Base-by-base conservation (phyloP, 2,797 vertebrate genomes). In the Austrolebias charrua region DNA sequence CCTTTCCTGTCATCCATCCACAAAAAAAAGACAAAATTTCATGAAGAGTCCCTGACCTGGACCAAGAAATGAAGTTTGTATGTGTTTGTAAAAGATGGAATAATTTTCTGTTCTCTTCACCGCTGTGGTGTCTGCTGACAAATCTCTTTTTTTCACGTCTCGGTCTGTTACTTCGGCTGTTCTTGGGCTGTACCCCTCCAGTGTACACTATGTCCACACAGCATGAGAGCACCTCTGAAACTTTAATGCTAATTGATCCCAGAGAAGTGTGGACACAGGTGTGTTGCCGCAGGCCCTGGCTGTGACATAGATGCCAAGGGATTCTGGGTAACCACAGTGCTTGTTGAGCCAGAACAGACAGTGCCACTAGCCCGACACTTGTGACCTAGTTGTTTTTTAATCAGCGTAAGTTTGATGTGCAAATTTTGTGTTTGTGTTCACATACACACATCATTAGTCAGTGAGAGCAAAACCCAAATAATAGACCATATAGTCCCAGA, bases 231-330 rank as follows among this genome's bases (percentile, higher is more conserved):
- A 50, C 63, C 74, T 69, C 83, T 91, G 81, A 89, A 91, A 91
- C 86, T 90, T 89, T 90, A 88, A 92, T 92, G 88, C 84, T 92
- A 92, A 93, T 91, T 92, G 90, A 93, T 93, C 90, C 90, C 90
- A 86, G 89, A 79, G 89, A 92, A 69, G 76, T 76, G 82, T 80
- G 76, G 90, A 89, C 90, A 88, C 91, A 92, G 92, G 90, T 92
- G 90, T 89, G 87, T 86, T 81, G 91, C 92, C 83, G 66, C 74
- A 49, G 89, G 89, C 81, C 74, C 62, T 80, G 78, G 75, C 86
- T 83, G 71, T 81, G 77, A 82, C 81, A 86, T 55, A 66, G 73
- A 78, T 78, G 84, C 79, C 78, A 64, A 69, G 86, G 80, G 86
- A 91, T 86, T 81, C 29, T 66, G 72, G 76, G 74, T 76, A 87